Evolutionary conservation across 2,888 invertebrate species (phyloP), one percentile per base, ranked within the genome.

Genomic region (Actias luna): DNA sequence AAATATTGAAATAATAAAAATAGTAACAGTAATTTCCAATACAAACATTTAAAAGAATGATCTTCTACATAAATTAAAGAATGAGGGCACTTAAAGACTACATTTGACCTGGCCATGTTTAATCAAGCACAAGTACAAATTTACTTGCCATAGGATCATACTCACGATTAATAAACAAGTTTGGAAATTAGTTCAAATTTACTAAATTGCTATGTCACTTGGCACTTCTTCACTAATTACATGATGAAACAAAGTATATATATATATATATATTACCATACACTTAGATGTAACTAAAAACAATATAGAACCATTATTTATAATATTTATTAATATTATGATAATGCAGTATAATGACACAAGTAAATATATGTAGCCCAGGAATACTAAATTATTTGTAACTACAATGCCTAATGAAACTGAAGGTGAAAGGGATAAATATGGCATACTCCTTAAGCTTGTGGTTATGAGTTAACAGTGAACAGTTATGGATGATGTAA

Each of bases 391-490:
- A 55, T 55, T 29, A 55, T 14, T 29, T 29, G 22, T 42, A 46
- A 46, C 1, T 8, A n/a, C n/a, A n/a, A 42, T 42, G 42, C 42
- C n/a, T 42, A n/a, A 33, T 25, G 7, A 25, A 39, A 18, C 29
- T 42, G n/a, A 18, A 29, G 39, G 18, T 50, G 50, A 60, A 35
- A 57, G 57, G 39, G 31, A 27, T 39, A 18, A 61, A 36, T 29
- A 57, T 57, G 31, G 27, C 57, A 58, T 57, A 68, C 46, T 69
- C 70, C 68, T 69, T 66, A 79, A 82, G 82, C 77, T 77, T 69
- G 75, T 80, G 76, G 77, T 82, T 81, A 85, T 82, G 80, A 78
- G 77, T 77, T 66, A 63, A 72, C 73, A 76, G 73, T 66, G 73
- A 73, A 64, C 63, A 68, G 69, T 72, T 72, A 78, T 69, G 69